Evolutionary conservation across 2,113 vertebrate genomes (phyloP), one percentile per base, ranked within the genome.

Genomic region (Glareola pratincola): DNA sequence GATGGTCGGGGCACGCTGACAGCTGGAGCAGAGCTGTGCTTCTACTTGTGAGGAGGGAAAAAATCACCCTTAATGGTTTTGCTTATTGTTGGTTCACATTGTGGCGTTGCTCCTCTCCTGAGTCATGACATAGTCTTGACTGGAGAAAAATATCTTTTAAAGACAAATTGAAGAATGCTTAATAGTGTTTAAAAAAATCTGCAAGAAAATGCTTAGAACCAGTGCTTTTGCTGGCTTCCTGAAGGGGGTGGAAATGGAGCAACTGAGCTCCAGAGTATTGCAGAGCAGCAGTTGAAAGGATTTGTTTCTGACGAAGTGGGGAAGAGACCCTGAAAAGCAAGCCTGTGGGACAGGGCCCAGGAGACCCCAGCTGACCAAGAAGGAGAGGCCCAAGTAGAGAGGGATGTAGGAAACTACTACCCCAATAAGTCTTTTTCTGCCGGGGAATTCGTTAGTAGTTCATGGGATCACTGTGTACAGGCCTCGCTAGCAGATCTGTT

Each of bases 11-110:
- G 26, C 32, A 12, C 1, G 4, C 12, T 15, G 20, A 18, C 43
- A 32, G 36, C 19, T 22, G 30, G 22, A 36, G 17, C 20, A 11
- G 19, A 51, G 32, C 74, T 32, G 7, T 5, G 16, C 48, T n/a
- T 48, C 26, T n/a, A 14, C 32, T 17, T 16, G 63, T 1, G 18
- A 23, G 24, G 6, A 5, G 6, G 21, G 12, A 1, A 16, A 21
- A 24, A 15, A 32, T 6, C 12, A 21, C 10, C 24, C 27, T 16
- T 21, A 37, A 43, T 36, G 24, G 18, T 72, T 63, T 64, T 37
- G 24, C 17, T 66, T 30, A 26, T 1, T 67, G 39, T 30, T 56
- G 32, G 48, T 30, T 82, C 39, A 11, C 17, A 4, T 15, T 10
- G 34, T 14, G 14, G 27, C 26, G 13, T n/a, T 75, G 39, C 29